Evolutionary conservation across 2,888 invertebrate genomes (phyloP), one percentile per base, ranked within the genome.

Genomic region (Brenthis hecate): DNA sequence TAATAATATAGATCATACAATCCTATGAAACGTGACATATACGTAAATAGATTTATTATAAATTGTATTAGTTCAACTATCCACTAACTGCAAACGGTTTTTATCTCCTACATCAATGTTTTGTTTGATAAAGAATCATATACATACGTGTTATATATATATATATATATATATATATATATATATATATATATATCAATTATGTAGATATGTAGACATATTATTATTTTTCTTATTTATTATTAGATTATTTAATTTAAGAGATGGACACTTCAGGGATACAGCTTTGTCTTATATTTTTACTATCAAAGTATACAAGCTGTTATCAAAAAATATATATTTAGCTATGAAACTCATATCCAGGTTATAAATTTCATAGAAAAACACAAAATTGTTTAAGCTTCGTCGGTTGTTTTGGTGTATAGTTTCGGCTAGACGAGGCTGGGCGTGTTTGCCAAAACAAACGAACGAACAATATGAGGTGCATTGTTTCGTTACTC

Each of bases 401-500:
- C 28, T 19, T 36, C 47, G 36, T 23, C 23, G 58, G 19, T 72
- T 60, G 23, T 69, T 61, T 62, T 69, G 66, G 71, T 72, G 67
- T 73, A 58, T 16, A 57, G 56, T 72, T 72, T 72, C 67, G 62
- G 66, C 67, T 72, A 74, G 71, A 75, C 70, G 50, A 56, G 32
- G 43, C 53, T 62, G 61, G 47, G 68, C 50, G 51, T 69, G 71
- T 65, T 74, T 64, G 58, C 51, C 64, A 64, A 71, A 73, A 70
- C 72, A 73, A 75, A 70, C 63, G 76, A 54, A 77, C 77, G 75
- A 75, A 74, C 69, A 75, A 75, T 76, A 76, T 72, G 36, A 74
- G 74, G 62, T 63, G 73, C 76, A 84, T 84, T 86, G 86, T 86
- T 80, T 77, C 66, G 57, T 74, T 70, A 13, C 66, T 65, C 75